Evolutionary conservation across 2,113 vertebrate species (phyloP), one percentile per base, ranked within the genome.

Genomic region (Hystrix cristata): DNA sequence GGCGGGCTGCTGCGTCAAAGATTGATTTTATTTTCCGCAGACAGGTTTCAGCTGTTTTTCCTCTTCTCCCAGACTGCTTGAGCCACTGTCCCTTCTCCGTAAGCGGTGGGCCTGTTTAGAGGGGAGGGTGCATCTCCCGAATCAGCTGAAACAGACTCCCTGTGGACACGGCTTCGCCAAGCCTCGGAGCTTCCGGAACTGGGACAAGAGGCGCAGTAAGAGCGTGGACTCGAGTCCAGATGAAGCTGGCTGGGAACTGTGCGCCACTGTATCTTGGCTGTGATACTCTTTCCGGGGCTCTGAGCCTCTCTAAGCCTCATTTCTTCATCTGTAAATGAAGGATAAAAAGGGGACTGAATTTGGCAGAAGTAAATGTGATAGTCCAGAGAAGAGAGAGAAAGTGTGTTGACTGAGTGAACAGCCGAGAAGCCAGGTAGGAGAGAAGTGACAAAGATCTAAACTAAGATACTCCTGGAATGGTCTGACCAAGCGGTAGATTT

Each of bases 31-130:
- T 87, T 51, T 43, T 82, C 71, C 53, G 71, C 21, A 90, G 60
- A 57, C 0, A 43, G 14, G 10, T 46, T 84, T 78, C 62, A 81
- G 13, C 55, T 72, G 19, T 57, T 10, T 27, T 15, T 10, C 16
- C 19, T 91, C 55, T 96, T 95, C 38, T 83, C 82, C 72, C 11
- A 93, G 83, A 94, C 14, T 46, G 10, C 59, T 69, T 95, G 65
- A 10, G 48, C 86, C 90, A 9, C 51, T 21, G 85, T 86, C 16
- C 9, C 29, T 57, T 87, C n/a, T 16, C 13, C 51, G 25, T 79
- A 59, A 43, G 51, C 25, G 21, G 18, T 55, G 74, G 13, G 7
- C 38, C 48, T 43, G 25, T 67, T 90, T 62, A 93, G 72, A 92
- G 71, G 64, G 76, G 29, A 48, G 23, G 43, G 34, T 72, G n/a